Percentiles rank a stretch among this genome's conserved stretches.
phyloP scores from a whole-genome alignment of 92 coral and sea anemone genomes.

The Porites rus region DNA sequence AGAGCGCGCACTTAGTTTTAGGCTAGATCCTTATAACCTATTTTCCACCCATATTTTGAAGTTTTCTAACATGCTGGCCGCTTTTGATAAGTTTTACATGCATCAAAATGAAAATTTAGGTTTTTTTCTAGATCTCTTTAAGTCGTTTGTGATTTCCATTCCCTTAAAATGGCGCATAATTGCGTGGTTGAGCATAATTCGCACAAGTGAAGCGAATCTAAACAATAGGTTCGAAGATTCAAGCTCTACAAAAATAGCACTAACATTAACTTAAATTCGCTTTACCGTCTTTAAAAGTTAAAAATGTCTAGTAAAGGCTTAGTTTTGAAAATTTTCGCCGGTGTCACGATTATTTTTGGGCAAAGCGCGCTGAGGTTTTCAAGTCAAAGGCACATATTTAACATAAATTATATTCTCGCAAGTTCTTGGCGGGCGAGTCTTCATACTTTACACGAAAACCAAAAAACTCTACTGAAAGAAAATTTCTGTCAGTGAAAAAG shows the following conservation, averaged over 20 bases:
- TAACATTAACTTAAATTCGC: not conserved
- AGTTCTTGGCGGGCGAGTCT: slow-evolving; percentile 28
- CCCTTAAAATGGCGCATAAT: not conserved
- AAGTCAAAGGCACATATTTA: not conserved
- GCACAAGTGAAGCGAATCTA: slow-evolving; percentile 16
- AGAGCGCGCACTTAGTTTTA: not conserved
- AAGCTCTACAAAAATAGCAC: not conserved
- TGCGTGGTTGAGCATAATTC: slow-evolving; percentile 9
- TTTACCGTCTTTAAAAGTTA: not conserved
- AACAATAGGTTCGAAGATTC: not conserved
- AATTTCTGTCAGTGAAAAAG: not conserved
- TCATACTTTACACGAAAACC: not conserved
- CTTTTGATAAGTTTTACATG: not conserved
- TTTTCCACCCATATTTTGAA: not conserved
- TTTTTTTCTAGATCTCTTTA: not conserved
- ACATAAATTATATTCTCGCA: slow-evolving; percentile 22
- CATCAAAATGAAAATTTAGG: not conserved
- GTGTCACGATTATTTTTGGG: not conserved
- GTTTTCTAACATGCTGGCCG: not conserved
- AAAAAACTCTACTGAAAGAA: not conserved
- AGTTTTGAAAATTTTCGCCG: not conserved
- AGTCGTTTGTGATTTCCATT: not conserved
- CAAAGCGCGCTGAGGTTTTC: not conserved
- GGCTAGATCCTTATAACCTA: not conserved
- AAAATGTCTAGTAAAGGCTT: not conserved